Conservation (phyloP, 2,888 invertebrate species). For the Panopea generosa region DNA sequence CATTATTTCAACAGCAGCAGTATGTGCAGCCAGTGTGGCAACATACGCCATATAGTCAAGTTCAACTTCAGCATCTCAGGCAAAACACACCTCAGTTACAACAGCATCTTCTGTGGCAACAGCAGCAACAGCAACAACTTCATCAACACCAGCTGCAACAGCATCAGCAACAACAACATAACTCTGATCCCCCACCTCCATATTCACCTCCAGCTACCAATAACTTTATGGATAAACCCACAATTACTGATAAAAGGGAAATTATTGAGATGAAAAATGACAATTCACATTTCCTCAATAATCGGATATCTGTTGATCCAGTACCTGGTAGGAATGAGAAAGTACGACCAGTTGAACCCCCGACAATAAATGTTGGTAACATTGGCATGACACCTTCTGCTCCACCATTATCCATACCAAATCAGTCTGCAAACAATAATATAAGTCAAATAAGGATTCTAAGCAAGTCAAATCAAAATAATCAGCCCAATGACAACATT, state of each 20-base stretch:
- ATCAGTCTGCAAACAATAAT: not conserved
- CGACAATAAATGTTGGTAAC: not conserved
- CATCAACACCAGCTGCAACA: slow-evolving; percentile 52
- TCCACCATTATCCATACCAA: not conserved
- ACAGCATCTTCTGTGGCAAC: slow-evolving; percentile 56
- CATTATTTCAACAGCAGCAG: slow-evolving; percentile 56
- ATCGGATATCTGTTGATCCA: slow-evolving; percentile 11
- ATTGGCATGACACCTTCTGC: not conserved
- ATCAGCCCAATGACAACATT: slow-evolving; percentile 13
- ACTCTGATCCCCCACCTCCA: slow-evolving; percentile 36
- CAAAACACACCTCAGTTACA: slow-evolving; percentile 56
- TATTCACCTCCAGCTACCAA: slow-evolving; percentile 37
- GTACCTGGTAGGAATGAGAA: slow-evolving; percentile 1
- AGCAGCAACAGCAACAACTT: slow-evolving; percentile 55
- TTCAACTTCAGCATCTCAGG: slow-evolving; percentile 49
- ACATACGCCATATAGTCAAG: slow-evolving; percentile 53
- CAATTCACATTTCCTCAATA: slow-evolving; percentile 12
- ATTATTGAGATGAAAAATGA: slow-evolving; percentile 13
- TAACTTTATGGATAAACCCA: slow-evolving; percentile 35
- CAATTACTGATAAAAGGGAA: slow-evolving; percentile 26
- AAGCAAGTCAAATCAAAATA: slow-evolving; percentile 28
- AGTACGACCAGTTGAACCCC: not conserved
- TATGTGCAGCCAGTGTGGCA: slow-evolving; percentile 60
- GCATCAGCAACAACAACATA: slow-evolving; percentile 38
- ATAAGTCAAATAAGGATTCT: slow-evolving; percentile 24